A percentile compares a stretch with the other conserved stretches of the same genome.
phyloP scores from a whole-genome alignment of 2,888 invertebrate species.

The Lapara coniferarum region DNA sequence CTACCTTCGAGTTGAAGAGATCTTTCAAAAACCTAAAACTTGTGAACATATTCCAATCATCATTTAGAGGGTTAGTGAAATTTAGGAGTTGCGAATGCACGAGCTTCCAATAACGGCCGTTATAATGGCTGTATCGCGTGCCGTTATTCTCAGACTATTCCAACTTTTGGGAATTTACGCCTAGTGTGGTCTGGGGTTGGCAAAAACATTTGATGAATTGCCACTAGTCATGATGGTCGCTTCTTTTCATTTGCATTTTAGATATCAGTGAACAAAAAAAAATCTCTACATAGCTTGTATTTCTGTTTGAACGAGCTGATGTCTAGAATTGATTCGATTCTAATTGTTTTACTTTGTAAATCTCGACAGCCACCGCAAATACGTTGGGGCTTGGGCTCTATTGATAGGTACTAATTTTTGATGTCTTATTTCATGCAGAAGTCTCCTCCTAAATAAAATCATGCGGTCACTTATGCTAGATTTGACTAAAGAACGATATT shows the following conservation, averaged over 20 bases:
- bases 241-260: constrained; percentile 6
- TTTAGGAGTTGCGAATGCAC: constrained; percentile 9
- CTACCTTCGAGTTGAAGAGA: no score
- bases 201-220: neutral
- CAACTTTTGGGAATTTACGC: constrained; percentile 7
- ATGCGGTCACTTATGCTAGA: no score
- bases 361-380: no score
- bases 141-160: neutral
- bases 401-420: no score
- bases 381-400: no score
- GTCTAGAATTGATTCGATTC: no score
- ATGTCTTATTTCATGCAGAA: no score
- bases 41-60: neutral
- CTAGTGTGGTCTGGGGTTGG: constrained; percentile 7
- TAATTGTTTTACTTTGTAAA: no score
- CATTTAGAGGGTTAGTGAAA: constrained; percentile 7
- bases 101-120: constrained; percentile 18
- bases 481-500: neutral
- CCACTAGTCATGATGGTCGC: neutral
- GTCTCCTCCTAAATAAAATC: no score
- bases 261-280: neutral
- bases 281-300: neutral
- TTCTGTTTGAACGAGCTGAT: no score
- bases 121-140: constrained; percentile 25
- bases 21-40: no score